Percentiles rank a stretch among this genome's conserved stretches.
phyloP scores from a whole-genome alignment of 2,113 vertebrate species.

The Trematomus loennbergii region DNA sequence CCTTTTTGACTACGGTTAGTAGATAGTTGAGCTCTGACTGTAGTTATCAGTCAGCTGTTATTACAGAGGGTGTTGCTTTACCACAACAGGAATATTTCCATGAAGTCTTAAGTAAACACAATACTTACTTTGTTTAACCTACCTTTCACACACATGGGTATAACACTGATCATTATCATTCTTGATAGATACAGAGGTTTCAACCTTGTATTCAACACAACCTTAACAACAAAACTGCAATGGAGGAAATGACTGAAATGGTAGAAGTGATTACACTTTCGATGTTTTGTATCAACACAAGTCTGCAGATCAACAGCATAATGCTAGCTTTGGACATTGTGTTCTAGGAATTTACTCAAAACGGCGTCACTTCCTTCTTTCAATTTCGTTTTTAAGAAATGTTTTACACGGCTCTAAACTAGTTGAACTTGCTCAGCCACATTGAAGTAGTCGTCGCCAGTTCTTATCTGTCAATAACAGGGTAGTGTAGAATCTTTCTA shows the following conservation, averaged over 20 bases:
- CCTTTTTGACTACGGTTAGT: background rate
- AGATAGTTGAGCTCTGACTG: background rate
- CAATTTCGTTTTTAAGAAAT: background rate
- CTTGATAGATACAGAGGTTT: background rate
- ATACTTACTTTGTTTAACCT: background rate
- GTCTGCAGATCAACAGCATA: background rate
- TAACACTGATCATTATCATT: no score
- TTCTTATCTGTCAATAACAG: no score
- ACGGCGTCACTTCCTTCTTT: background rate
- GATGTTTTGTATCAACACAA: background rate
- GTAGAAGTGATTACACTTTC: background rate
- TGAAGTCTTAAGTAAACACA: background rate
- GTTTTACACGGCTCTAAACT: background rate
- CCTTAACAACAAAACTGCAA: background rate
- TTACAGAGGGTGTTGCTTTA: slow-evolving; percentile 19
- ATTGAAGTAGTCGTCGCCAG: background rate
- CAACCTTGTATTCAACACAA: background rate
- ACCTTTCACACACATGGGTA: background rate
- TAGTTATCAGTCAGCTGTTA: background rate
- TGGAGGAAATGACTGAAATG: background rate
- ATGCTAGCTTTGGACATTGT: background rate
- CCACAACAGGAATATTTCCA: background rate
- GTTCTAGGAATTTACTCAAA: background rate
- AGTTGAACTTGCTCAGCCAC: slow-evolving; percentile 10
- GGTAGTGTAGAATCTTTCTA: background rate